Evolutionary conservation across 2,888 invertebrate genomes (phyloP).

Genomic region (Ornithoptera alexandrae): DNA sequence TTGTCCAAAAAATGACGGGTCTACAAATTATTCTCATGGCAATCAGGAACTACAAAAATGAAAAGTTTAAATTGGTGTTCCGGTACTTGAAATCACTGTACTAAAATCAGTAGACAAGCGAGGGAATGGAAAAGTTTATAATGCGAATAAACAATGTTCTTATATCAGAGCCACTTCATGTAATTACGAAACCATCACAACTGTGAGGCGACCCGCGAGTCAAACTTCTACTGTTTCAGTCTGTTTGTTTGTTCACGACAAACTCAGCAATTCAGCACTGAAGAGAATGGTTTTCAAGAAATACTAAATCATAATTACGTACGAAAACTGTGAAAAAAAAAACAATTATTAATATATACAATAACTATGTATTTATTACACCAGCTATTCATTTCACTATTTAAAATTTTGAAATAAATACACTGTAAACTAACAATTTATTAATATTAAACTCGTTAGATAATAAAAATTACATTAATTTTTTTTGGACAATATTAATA

Average conservation of each 20-base stretch:
- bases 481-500: too few relatives aligned
- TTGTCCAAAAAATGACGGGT: background rate
- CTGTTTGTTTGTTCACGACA: conserved; percentile 40
- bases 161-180: conserved; percentile 36
- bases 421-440: too few relatives aligned
- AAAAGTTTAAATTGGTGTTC: conserved; percentile 18
- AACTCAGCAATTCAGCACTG: conserved; percentile 29
- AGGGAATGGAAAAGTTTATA: conserved; percentile 33
- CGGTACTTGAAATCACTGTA: background rate
- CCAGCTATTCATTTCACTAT: too few relatives aligned
- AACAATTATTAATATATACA: too few relatives aligned
- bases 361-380: too few relatives aligned
- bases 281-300: conserved; percentile 38
- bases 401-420: too few relatives aligned
- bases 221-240: conserved; percentile 56
- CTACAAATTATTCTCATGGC: background rate
- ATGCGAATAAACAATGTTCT: conserved; percentile 35
- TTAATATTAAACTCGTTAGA: too few relatives aligned
- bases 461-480: too few relatives aligned
- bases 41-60: background rate
- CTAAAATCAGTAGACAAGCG: conserved; percentile 15
- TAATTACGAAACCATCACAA: conserved; percentile 56
- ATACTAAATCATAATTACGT: conserved; percentile 18
- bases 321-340: background rate
- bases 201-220: conserved; percentile 44